Base-by-base conservation (phyloP, 1,140 invertebrate genomes). In the Aporrectodea caliginosa region DNA sequence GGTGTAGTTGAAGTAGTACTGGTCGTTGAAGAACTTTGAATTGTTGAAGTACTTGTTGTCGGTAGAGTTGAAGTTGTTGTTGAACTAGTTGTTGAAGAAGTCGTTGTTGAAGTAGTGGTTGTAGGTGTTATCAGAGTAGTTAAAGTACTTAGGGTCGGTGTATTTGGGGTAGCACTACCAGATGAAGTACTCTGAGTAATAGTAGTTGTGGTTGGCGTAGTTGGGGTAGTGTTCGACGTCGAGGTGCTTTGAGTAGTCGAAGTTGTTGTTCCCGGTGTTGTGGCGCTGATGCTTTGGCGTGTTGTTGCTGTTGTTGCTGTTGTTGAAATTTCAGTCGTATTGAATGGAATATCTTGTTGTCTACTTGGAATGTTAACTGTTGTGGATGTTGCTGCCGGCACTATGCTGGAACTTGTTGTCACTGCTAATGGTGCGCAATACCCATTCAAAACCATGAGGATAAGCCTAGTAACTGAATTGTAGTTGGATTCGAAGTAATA, bases 231-330 rank as follows among this genome's bases (percentile, higher is more conserved):
- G 12, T 12, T 35, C 27, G 75, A 27, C 2, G 29, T 76, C 14
- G 31, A 34, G 73, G 22, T n/a, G n/a, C 27, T 75, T 12, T 12
- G 16, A 2, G 22, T 2, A 33, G 6, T 75, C 33, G 27, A 14
- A 16, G 73, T 75, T 32, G 74, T 75, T 1, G 74, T 75, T 75
- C 30, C n/a, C 30, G 32, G 31, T 34, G 32, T 75, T 30, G 74
- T 73, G 2, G 31, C 14, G 14, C 16, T 73, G 16, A 30, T 73
- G 14, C 16, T 73, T 16, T 16, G 31, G 16, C 32, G 22, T 75
- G 27, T 29, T 35, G 73, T 75, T 32, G 74, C 35, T 1, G 74
- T 75, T 75, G 74, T 34, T 58, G 32, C 35, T 34, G 32, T 75
- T 30, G 74, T 73, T 27, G 31, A 29, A 30, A 27, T 30, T 32